These are phyloP conservation scores for Napeogenes inachia DNA, from an alignment of 2,888 invertebrate species.

Conservation along the genomic window DNA sequence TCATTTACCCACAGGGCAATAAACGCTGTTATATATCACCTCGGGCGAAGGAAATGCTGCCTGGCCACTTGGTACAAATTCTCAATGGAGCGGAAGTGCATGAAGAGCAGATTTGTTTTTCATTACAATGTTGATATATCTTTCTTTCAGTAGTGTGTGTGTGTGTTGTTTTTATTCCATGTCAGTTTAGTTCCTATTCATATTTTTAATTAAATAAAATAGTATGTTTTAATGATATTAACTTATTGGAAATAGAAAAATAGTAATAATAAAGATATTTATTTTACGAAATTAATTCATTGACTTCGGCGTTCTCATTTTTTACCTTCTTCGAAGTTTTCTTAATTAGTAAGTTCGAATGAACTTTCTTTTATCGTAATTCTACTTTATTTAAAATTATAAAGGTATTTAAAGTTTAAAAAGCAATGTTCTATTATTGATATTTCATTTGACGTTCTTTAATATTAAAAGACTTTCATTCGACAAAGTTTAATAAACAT, in stretches of 20 bases:
- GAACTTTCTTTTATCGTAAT: slow-evolving; percentile 19
- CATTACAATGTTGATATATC: too few species aligned
- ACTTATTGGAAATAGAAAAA: slow-evolving; percentile 28
- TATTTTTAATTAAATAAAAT: slow-evolving; percentile 15
- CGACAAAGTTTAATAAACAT: too few species aligned
- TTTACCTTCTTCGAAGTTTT: slow-evolving; percentile 37
- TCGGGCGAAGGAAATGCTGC: slow-evolving; percentile 30
- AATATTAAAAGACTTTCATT: too few species aligned
- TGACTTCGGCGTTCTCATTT: slow-evolving; percentile 42
- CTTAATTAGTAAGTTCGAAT: slow-evolving; percentile 40
- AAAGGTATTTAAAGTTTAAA: slow-evolving; percentile 8
- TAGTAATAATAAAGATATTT: slow-evolving; percentile 30
- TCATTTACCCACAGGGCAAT: slow-evolving; percentile 52
- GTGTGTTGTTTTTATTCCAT: too few species aligned
- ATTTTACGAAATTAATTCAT: slow-evolving; percentile 60
- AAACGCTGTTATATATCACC: slow-evolving; percentile 48
- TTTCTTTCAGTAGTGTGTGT: too few species aligned
- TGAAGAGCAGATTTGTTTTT: slow-evolving; percentile 10
- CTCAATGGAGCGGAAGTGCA: slow-evolving; percentile 41
- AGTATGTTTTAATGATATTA: too few species aligned
- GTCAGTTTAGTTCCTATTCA: too few species aligned
- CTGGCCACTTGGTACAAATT: slow-evolving; percentile 13
- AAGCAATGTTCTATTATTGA: not conserved
- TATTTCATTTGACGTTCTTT: too few species aligned
- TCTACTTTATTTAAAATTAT: too few species aligned